Evolutionary conservation across 1,140 invertebrate genomes (phyloP), one percentile per base, ranked within the genome.

Genomic region (Bradysia coprophila): DNA sequence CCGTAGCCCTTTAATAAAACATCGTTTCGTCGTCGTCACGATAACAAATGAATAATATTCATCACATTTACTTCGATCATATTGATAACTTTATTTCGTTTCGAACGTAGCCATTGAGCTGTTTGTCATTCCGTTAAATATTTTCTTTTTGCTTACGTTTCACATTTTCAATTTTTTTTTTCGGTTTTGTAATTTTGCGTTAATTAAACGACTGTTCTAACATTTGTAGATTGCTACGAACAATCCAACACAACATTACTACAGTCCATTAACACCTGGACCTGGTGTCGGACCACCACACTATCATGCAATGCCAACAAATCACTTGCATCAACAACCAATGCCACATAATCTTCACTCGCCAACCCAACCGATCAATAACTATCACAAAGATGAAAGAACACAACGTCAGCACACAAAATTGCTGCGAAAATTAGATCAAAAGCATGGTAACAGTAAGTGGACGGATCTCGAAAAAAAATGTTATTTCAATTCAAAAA

Each of bases 331-430:
- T 22, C 51, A 47, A 44, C 51, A 48, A 41, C 61, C 65, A 45
- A 56, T 64, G 60, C 66, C 65, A 48, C 68, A 67, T 53, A 67
- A 63, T 48, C 65, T 53, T 41, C 58, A 56, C 46, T 55, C 57
- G 31, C 54, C 56, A 18, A 68, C 71, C 13, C 71, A 75, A 13
- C 66, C 57, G 64, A 56, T 54, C 32, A 49, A 24, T 10, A 54
- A 54, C 42, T 75, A 72, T 54, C 73, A 73, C 44, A 81, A 82
- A 57, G 80, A 86, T 56, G 83, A 88, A 55, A 64, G 84, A 48
- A 72, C 76, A 18, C 75, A 80, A 48, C 64, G 78, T 31, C 78
- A 82, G 57, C 75, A 78, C 51, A 71, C 70, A 39, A 85, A 83
- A 57, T 63, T 86, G 38, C 71, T 77, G 51, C 72, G 73, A 50